Conservation (phyloP, 2,113 vertebrate species). For the Arvicanthis niloticus region DNA sequence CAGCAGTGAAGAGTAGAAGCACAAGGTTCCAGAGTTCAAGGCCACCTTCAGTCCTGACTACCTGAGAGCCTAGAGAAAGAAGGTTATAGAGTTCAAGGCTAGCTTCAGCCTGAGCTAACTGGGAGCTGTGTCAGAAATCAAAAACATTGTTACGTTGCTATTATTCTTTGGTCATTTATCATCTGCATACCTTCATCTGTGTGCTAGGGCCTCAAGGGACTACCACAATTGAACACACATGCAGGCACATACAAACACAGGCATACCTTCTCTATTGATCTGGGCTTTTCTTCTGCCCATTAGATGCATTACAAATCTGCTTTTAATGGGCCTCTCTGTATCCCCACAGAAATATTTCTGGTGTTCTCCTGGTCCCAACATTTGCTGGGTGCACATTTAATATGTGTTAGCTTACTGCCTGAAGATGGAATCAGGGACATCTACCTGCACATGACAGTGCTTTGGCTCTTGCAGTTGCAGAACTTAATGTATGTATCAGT, state of each 20-base stretch:
- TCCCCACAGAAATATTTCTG: conserved; percentile 76
- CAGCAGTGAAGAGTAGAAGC: neutral
- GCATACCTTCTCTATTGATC: neutral
- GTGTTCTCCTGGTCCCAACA: conserved; percentile 69
- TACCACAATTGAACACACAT: neutral
- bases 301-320: conserved; percentile 73
- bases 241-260: neutral
- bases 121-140: neutral
- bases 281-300: conserved; percentile 39
- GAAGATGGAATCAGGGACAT: conserved; percentile 88
- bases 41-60: neutral
- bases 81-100: neutral
- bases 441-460: conserved; percentile 88
- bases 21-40: neutral
- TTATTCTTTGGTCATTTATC: conserved; percentile 42
- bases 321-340: conserved; percentile 73
- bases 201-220: neutral
- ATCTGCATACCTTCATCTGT: conserved; percentile 41
- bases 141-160: conserved; percentile 7
- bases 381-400: conserved; percentile 81
- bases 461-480: conserved; percentile 86
- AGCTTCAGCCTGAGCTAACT: neutral
- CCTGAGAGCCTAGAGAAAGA: neutral
- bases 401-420: conserved; percentile 82
- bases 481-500: conserved; percentile 92